Conservation (phyloP, 2,888 invertebrate species). For the Nomada fabriciana region DNA sequence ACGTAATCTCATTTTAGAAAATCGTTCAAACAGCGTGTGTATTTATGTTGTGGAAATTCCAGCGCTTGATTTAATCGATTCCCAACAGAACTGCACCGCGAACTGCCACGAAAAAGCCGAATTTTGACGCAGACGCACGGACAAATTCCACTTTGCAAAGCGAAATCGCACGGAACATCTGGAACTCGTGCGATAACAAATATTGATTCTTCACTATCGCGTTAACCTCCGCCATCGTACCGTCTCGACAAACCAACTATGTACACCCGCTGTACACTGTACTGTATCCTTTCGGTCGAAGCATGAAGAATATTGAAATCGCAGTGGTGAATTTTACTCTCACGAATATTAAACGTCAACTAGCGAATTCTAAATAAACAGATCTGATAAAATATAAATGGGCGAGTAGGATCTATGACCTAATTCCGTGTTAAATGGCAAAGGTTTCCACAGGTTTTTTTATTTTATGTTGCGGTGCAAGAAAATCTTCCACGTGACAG, state of each 20-base stretch:
- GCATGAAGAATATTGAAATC: background rate
- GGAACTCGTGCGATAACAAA: slow-evolving; percentile 20
- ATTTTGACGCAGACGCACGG: slow-evolving; percentile 52
- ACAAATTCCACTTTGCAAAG: slow-evolving; percentile 27
- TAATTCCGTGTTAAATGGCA: background rate
- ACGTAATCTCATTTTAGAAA: slow-evolving; percentile 44
- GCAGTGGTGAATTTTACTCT: no score
- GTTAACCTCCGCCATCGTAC: background rate
- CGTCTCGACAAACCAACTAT: background rate
- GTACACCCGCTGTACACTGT: no score
- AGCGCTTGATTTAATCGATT: slow-evolving; percentile 38
- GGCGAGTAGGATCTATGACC: no score
- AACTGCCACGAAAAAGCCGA: slow-evolving; percentile 4
- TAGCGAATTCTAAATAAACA: no score
- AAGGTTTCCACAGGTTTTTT: background rate
- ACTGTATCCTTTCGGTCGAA: background rate
- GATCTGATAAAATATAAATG: no score
- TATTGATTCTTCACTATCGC: slow-evolving; percentile 1
- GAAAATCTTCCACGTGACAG: background rate
- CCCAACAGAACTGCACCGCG: slow-evolving; percentile 20
- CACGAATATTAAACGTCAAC: no score
- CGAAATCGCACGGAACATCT: slow-evolving; percentile 27
- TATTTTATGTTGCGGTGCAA: background rate
- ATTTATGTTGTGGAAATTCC: slow-evolving; percentile 43
- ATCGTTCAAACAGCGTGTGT: slow-evolving; percentile 18